A percentile compares a stretch with the other conserved stretches of the same genome.
These are phyloP conservation scores for Engraulis encrasicolus DNA, from an alignment of 2,113 vertebrate species.

Conservation along the genomic window DNA sequence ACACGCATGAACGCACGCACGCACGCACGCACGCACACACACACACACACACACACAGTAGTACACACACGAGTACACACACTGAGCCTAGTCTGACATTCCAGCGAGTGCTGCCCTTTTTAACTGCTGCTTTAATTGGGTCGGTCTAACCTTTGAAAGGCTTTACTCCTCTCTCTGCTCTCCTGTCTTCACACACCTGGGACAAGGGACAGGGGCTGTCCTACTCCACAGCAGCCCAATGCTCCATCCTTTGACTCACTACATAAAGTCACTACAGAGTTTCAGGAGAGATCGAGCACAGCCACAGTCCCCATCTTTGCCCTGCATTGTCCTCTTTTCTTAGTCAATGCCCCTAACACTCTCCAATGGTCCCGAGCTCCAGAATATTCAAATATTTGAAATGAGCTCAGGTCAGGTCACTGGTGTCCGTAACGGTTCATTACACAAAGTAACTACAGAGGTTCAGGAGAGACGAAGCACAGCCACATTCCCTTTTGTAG, in stretches of 20 bases:
- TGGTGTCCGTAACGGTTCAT: too few relatives aligned
- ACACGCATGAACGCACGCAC: too few relatives aligned
- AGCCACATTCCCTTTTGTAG: too few relatives aligned
- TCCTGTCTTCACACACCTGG: conserved; percentile 72
- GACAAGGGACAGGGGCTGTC: conserved; percentile 46
- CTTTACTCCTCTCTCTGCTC: conserved; percentile 61
- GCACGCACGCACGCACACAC: too few relatives aligned
- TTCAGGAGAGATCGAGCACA: background rate
- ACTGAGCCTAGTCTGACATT: conserved; percentile 51
- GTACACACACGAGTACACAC: background rate
- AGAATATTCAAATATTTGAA: too few relatives aligned
- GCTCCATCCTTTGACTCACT: background rate
- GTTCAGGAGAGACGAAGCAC: too few relatives aligned
- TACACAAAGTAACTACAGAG: too few relatives aligned
- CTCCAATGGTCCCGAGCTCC: background rate
- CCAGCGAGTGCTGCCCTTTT: conserved; percentile 76
- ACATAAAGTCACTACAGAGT: background rate
- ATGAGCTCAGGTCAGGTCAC: too few relatives aligned
- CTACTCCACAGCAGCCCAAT: conserved; percentile 10
- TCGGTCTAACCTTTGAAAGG: conserved; percentile 74
- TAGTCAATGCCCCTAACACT: too few relatives aligned
- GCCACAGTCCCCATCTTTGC: background rate
- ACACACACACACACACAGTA: conserved; percentile 1
- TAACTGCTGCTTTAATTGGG: conserved; percentile 79
- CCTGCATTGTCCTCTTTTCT: background rate